phyloP scores from a whole-genome alignment of 2,797 vertebrate genomes.

The Myotis pilosus region DNA sequence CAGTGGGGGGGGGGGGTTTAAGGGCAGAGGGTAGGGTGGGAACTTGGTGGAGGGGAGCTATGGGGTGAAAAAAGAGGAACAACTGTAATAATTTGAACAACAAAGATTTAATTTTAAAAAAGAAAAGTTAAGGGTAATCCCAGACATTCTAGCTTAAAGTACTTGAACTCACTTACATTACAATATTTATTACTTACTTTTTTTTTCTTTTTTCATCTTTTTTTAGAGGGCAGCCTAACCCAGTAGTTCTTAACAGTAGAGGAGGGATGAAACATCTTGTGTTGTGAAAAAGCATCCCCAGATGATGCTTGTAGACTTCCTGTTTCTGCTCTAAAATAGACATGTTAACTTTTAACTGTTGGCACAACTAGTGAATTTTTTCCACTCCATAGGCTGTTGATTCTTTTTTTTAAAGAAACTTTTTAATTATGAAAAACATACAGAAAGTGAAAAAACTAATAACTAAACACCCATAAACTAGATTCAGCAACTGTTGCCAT shows the following conservation, averaged over 20 bases:
- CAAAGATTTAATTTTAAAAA: no score
- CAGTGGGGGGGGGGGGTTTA: no score
- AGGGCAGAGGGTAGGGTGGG: no score
- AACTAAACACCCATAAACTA: not conserved
- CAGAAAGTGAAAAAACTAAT: not conserved
- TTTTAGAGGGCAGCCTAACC: not conserved
- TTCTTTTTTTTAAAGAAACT: not conserved
- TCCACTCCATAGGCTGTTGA: not conserved
- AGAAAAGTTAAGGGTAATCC: not conserved
- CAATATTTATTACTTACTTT: not conserved
- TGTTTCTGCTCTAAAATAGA: not conserved
- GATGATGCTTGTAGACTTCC: not conserved
- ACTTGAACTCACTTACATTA: not conserved
- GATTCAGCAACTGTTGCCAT: not conserved
- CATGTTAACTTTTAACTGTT: not conserved
- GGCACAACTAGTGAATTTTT: not conserved
- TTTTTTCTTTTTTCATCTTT: not conserved
- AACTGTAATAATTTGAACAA: no score
- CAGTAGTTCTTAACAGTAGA: not conserved
- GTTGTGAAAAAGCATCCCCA: not conserved
- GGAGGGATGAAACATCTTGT: not conserved
- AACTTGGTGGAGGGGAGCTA: no score
- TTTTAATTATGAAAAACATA: conserved; percentile 25
- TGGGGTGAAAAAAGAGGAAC: no score
- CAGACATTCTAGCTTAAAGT: not conserved